Conservation (phyloP, 2,113 vertebrate species). For the Indicator maculatus region DNA sequence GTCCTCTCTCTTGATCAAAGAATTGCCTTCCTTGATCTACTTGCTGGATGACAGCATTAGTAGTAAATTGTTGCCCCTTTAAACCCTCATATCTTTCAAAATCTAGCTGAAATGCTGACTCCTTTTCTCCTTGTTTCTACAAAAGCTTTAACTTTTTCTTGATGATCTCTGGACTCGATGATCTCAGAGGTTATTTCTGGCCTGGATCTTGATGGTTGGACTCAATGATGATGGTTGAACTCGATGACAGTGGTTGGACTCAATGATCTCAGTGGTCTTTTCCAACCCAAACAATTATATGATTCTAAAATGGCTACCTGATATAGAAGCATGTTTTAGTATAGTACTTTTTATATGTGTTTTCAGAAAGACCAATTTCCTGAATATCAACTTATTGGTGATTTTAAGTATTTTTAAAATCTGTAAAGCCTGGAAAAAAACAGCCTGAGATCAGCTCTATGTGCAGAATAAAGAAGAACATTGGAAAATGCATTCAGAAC, state of each 20-base stretch:
- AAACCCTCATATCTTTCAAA: neutral
- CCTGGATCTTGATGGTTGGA: too few species aligned
- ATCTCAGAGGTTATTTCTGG: too few species aligned
- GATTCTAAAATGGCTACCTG: neutral
- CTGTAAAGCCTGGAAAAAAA: neutral
- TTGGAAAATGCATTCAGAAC: neutral
- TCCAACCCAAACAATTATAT: too few species aligned
- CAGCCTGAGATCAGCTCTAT: neutral
- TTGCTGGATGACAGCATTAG: neutral
- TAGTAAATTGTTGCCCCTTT: neutral
- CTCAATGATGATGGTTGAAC: too few species aligned
- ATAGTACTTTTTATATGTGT: neutral
- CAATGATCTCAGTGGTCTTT: too few species aligned
- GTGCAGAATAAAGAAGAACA: neutral
- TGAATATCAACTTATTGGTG: neutral
- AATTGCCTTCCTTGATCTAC: neutral
- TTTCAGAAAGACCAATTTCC: neutral
- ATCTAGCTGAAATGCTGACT: neutral
- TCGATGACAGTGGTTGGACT: too few species aligned
- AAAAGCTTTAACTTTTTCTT: too few species aligned
- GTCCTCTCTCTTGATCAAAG: neutral
- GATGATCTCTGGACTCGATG: too few species aligned
- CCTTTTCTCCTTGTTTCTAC: too few species aligned
- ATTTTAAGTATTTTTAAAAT: neutral
- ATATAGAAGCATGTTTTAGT: neutral